A percentile compares a stretch with the other conserved stretches of the same genome.
Evolutionary conservation across 2,113 vertebrate genomes (phyloP).

Genomic region (Melanostigma gelatinosum): DNA sequence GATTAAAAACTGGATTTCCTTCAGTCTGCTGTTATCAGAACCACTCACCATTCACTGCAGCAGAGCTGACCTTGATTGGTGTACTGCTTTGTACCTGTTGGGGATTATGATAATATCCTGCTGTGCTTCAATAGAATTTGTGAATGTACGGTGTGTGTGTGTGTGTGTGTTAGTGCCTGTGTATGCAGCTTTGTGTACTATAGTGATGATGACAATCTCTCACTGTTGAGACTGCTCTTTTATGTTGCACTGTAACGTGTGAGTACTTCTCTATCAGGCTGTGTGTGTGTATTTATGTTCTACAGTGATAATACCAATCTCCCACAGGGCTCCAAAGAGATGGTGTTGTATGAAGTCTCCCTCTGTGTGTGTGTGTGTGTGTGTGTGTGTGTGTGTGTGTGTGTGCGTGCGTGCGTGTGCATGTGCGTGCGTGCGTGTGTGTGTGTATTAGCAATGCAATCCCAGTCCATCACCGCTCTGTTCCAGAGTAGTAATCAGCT

Average conservation of each 20-base stretch:
- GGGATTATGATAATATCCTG: conserved; percentile 70
- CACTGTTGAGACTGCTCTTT: conserved; percentile 44
- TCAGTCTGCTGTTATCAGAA: conserved; percentile 50
- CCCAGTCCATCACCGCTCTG: conserved; percentile 32
- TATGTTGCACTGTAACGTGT: conserved; percentile 44
- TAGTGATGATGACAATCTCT: conserved; percentile 42
- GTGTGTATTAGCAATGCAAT: conserved; percentile 15
- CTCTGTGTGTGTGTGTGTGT: not conserved
- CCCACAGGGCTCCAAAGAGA: conserved; percentile 20
- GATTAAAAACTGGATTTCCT: conserved; percentile 61
- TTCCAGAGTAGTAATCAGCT: conserved; percentile 57
- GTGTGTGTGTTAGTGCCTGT: not conserved
- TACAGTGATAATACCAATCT: conserved; percentile 31
- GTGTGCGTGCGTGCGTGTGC: conserved; percentile 13
- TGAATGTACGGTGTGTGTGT: conserved; percentile 29
- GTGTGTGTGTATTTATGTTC: conserved; percentile 27
- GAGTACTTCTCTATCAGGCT: conserved; percentile 17
- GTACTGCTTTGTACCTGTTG: conserved; percentile 64
- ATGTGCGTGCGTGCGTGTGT: conserved; percentile 12
- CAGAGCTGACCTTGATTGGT: conserved; percentile 71
- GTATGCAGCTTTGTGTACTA: conserved; percentile 45
- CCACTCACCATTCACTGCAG: conserved; percentile 37
- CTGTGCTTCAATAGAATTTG: conserved; percentile 52
- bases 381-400: conserved; percentile 21
- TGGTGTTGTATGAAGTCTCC: conserved; percentile 9